phyloP scores from a whole-genome alignment of 2,113 vertebrate genomes.

The Gopherus evgoodei region DNA sequence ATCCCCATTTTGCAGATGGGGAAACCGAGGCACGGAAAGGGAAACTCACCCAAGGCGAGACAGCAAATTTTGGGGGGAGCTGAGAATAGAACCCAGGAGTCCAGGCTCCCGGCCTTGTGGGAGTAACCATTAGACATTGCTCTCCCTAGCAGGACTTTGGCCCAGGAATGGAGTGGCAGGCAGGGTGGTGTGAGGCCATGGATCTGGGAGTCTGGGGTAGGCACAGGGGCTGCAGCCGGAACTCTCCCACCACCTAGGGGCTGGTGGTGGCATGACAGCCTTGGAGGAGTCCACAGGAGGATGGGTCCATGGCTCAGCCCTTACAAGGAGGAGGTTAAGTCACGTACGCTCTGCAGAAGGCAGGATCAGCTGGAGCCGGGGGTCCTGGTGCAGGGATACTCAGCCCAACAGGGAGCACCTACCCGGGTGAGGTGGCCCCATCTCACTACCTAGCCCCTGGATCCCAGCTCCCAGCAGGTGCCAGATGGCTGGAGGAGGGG shows the following conservation, averaged over 20 bases:
- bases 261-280: too few species aligned
- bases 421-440: not conserved
- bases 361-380: not conserved
- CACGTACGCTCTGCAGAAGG: too few species aligned
- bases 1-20: not conserved
- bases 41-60: not conserved
- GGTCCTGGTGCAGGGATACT: not conserved
- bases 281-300: too few species aligned
- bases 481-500: not conserved
- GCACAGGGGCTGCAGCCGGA: not conserved
- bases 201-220: too few species aligned
- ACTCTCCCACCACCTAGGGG: not conserved
- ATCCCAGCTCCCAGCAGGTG: accelerated
- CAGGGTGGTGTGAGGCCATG: not conserved
- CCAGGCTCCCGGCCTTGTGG: not conserved
- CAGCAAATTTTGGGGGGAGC: not conserved
- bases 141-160: too few species aligned
- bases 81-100: not conserved
- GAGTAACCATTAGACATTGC: too few species aligned
- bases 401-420: not conserved
- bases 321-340: not conserved
- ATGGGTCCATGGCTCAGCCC: too few species aligned
- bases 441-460: not conserved
- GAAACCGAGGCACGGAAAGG: not conserved
- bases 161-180: not conserved